Percentiles rank a stretch among this genome's conserved stretches.
phyloP scores from a whole-genome alignment of 1,140 invertebrate genomes.

The Batillaria attramentaria region DNA sequence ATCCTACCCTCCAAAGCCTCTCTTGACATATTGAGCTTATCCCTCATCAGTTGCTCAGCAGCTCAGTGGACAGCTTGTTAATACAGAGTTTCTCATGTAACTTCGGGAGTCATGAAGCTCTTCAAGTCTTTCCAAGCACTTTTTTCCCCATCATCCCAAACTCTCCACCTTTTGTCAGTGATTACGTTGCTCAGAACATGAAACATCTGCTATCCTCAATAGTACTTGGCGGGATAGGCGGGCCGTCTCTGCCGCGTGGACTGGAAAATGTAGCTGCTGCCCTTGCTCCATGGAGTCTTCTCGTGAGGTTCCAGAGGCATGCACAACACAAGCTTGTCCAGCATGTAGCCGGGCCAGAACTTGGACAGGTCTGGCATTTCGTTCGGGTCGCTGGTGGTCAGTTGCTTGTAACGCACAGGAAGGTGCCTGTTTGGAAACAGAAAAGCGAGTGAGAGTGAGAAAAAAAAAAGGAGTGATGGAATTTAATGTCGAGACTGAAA shows the following conservation, averaged over 20 bases:
- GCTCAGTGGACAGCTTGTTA: no score
- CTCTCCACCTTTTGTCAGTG: background rate
- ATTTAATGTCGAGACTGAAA: no score
- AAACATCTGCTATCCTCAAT: constrained; percentile 1
- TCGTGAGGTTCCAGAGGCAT: constrained; percentile 46
- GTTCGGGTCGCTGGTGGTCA: background rate
- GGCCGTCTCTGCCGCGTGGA: constrained; percentile 6
- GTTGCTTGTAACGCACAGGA: constrained; percentile 22
- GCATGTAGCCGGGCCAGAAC: constrained; percentile 68
- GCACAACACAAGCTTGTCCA: constrained; percentile 65
- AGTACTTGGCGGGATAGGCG: background rate
- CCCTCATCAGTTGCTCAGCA: no score
- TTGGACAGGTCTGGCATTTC: constrained; percentile 47
- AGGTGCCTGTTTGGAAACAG: constrained; percentile 13
- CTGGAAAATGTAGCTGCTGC: background rate
- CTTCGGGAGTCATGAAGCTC: background rate
- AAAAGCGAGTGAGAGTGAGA: background rate
- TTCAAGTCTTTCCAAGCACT: background rate
- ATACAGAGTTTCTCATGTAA: no score
- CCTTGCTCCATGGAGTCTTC: background rate
- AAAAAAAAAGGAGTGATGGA: background rate
- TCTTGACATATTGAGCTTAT: no score
- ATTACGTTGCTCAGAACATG: background rate
- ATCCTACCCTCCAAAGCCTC: no score
- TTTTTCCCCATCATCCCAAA: no score